Conservation (phyloP, 2,113 vertebrate genomes). For the Mesocricetus auratus region DNA sequence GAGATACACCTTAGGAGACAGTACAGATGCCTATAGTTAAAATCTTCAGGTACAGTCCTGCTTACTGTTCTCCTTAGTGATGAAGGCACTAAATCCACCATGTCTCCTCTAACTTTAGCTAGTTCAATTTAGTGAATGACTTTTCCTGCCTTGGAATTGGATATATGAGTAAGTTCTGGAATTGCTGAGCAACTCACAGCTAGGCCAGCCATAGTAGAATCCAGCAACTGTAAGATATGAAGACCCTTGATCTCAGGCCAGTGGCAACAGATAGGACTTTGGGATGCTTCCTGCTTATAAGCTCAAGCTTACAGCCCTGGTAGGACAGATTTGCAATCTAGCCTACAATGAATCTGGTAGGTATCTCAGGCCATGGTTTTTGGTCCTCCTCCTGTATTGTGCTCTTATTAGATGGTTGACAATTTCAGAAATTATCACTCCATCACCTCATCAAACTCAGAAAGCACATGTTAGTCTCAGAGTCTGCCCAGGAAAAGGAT, state of each 20-base stretch:
- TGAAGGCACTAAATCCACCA: background rate
- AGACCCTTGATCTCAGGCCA: background rate
- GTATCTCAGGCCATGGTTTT: background rate
- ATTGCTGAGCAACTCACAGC: background rate
- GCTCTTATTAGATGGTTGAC: too few relatives aligned
- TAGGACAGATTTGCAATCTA: background rate
- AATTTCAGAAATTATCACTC: too few relatives aligned
- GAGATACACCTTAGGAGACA: background rate
- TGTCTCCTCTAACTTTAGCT: background rate
- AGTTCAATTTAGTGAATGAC: background rate
- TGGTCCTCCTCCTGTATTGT: background rate
- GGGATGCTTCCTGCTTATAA: background rate
- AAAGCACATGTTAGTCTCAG: background rate
- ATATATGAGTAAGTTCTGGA: too few relatives aligned
- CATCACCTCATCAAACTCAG: background rate
- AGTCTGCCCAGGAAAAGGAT: too few relatives aligned
- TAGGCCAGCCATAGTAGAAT: background rate
- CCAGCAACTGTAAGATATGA: background rate
- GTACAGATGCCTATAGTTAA: background rate
- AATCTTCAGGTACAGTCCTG: rapidly evolving
- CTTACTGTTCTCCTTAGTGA: background rate
- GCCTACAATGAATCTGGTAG: background rate
- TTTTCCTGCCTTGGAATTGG: background rate
- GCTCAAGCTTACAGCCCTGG: background rate
- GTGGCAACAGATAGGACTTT: background rate